A percentile compares a stretch with the other conserved stretches of the same genome.
Evolutionary conservation across 2,113 vertebrate genomes (phyloP).

Genomic region (Sciurus niger): DNA sequence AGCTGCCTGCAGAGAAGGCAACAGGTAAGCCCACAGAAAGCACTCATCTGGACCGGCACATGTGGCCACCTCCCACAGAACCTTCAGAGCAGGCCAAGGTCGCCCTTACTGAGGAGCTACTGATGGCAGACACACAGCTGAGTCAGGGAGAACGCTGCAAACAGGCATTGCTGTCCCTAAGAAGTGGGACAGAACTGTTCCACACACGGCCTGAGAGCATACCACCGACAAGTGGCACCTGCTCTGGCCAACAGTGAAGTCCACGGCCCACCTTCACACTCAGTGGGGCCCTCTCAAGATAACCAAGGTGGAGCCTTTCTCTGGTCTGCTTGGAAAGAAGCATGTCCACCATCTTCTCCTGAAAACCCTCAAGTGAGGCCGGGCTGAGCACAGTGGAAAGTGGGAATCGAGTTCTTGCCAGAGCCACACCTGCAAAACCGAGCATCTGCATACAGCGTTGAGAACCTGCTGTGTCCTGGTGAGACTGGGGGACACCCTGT

Average conservation of each 20-base stretch:
- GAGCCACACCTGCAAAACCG: fast-evolving
- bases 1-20: too few species aligned
- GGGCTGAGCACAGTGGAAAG: fast-evolving
- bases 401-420: neutral
- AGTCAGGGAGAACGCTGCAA: neutral
- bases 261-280: fast-evolving
- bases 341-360: neutral
- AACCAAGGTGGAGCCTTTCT: fast-evolving
- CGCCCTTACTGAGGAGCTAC: neutral
- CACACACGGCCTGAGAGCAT: neutral
- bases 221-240: fast-evolving
- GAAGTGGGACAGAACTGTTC: neutral
- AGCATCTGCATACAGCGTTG: fast-evolving
- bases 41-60: fast-evolving
- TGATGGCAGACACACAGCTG: neutral
- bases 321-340: neutral
- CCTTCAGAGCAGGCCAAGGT: neutral
- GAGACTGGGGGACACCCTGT: too few species aligned
- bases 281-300: neutral
- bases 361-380: neutral
- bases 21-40: neutral
- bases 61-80: fast-evolving
- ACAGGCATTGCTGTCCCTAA: neutral
- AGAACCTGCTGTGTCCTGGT: too few species aligned
- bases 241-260: fast-evolving